Percentiles rank a stretch among this genome's conserved stretches.
Evolutionary conservation across 2,797 vertebrate genomes (phyloP).

Genomic region (Enteromius argenteus): DNA sequence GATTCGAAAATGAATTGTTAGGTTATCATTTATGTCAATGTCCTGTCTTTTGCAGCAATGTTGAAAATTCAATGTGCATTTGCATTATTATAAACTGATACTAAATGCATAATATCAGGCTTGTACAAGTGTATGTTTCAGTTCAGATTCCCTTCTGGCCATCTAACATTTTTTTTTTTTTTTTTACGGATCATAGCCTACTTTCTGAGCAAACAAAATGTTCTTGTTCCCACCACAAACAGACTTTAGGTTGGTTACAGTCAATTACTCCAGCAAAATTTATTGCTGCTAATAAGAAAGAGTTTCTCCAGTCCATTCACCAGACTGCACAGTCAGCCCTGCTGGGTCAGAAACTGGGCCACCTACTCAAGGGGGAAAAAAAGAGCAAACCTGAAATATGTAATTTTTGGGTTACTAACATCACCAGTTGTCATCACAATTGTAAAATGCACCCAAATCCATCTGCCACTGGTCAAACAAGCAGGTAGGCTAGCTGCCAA

Average conservation of each 20-base stretch:
- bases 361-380: neutral
- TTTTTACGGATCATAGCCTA: neutral
- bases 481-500: neutral
- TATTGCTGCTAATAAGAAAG: conserved; percentile 73
- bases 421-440: neutral
- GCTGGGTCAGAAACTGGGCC: conserved; percentile 7
- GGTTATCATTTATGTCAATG: neutral
- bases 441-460: neutral
- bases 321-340: conserved; percentile 8
- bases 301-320: conserved; percentile 53
- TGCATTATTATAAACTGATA: neutral
- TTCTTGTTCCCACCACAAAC: conserved; percentile 66
- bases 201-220: conserved; percentile 50
- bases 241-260: conserved; percentile 68
- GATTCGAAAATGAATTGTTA: neutral
- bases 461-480: neutral
- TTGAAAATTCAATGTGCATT: neutral
- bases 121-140: neutral
- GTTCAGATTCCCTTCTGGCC: neutral
- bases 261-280: conserved; percentile 72
- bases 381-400: neutral
- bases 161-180: neutral
- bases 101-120: too few relatives aligned
- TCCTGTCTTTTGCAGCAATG: neutral
- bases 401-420: conserved; percentile 9